Percentiles rank a stretch among this genome's conserved stretches.
These are phyloP conservation scores for Lobophora halterata DNA, from an alignment of 2,888 invertebrate species.

Conservation along the genomic window DNA sequence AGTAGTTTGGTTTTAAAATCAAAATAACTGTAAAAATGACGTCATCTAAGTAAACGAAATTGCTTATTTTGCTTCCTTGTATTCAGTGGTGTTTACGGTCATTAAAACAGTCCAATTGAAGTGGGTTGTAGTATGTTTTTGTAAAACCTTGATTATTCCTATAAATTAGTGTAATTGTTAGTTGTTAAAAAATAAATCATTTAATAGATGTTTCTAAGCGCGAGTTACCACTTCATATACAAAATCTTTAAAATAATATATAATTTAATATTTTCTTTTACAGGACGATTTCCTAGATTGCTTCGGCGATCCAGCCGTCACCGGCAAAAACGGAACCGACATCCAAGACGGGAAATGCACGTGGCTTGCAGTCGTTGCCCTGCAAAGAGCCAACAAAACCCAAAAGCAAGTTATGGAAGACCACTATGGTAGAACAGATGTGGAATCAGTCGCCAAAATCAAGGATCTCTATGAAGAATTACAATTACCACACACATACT, in stretches of 20 bases:
- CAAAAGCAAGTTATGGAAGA: constrained; percentile 88
- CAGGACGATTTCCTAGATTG: constrained; percentile 95
- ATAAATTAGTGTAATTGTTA: too few species aligned
- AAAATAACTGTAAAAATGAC: too few species aligned
- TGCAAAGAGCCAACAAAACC: constrained; percentile 86
- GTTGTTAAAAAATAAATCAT: too few species aligned
- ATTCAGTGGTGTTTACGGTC: too few species aligned
- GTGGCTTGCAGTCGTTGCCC: constrained; percentile 95
- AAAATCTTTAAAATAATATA: not conserved
- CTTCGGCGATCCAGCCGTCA: constrained; percentile 91
- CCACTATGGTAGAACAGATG: constrained; percentile 86
- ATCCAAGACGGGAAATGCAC: constrained; percentile 98
- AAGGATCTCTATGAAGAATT: constrained; percentile 89
- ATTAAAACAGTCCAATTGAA: too few species aligned
- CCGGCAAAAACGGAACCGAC: constrained; percentile 95
- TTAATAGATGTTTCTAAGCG: too few species aligned
- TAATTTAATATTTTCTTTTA: constrained; percentile 29
- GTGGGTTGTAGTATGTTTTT: too few species aligned
- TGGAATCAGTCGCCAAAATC: constrained; percentile 84
- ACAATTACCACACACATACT: constrained; percentile 87
- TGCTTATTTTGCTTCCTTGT: too few species aligned
- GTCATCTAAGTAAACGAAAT: too few species aligned
- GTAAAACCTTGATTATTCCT: too few species aligned
- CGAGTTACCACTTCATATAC: too few species aligned
- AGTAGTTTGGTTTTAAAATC: too few species aligned